Evolutionary conservation across 2,113 vertebrate species (phyloP).

Genomic region (Oryzias woworae): DNA sequence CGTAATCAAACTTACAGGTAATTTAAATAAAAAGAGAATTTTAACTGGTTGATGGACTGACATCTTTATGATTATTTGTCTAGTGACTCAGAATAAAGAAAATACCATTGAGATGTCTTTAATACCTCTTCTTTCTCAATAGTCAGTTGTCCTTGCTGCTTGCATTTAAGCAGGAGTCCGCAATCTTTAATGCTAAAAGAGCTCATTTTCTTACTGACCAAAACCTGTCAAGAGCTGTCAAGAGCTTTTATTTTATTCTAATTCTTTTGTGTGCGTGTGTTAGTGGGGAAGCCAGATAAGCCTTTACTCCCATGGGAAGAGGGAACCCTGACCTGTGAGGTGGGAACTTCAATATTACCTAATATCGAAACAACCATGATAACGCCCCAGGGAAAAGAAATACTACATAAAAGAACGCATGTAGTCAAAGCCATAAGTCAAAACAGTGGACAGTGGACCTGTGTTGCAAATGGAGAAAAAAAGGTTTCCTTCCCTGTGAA

Average conservation of each 20-base stretch:
- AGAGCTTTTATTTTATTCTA: conserved; percentile 8
- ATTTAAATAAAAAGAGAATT: conserved; percentile 10
- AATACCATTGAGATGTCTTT: no score
- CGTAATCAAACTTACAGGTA: conserved; percentile 40
- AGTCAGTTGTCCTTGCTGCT: no score
- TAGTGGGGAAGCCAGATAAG: conserved; percentile 19
- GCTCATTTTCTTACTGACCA: no score
- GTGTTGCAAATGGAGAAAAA: conserved; percentile 11
- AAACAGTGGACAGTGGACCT: conserved; percentile 66
- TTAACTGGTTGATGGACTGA: no score
- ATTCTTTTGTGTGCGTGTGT: background rate
- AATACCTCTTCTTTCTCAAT: no score
- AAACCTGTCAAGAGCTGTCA: background rate
- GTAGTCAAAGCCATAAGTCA: accelerated
- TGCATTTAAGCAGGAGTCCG: no score
- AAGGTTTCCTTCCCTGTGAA: background rate
- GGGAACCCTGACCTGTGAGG: conserved; percentile 40
- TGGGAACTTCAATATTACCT: accelerated
- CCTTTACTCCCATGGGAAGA: background rate
- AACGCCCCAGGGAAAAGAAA: background rate
- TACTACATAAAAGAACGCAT: accelerated
- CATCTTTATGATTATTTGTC: no score
- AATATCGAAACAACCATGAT: conserved; percentile 31
- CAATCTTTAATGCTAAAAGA: no score
- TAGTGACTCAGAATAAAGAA: no score